Evolutionary conservation across 2,797 vertebrate genomes (phyloP), one percentile per base, ranked within the genome.

Genomic region (Tangara arthus): DNA sequence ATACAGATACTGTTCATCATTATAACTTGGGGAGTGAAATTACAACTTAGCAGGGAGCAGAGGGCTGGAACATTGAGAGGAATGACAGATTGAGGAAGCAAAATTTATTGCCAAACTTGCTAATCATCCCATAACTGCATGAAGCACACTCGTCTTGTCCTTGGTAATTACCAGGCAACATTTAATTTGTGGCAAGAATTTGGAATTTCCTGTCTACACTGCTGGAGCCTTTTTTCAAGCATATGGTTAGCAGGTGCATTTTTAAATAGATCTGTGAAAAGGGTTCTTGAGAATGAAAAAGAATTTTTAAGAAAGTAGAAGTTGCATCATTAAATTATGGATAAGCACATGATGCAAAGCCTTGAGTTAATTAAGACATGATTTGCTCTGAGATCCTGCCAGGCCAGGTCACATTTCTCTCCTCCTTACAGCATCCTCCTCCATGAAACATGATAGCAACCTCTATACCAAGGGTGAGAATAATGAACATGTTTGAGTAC

Each of bases 151-250:
- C 27, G 0, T 66, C 70, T 50, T 60, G 44, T 53, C 60, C 71
- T 79, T 83, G 89, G 57, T 87, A 92, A 95, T 92, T 92, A 94
- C 52, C 68, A 87, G 32, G 81, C 75, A 95, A 82, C 89, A 75
- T 95, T 93, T 95, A 87, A 95, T 94, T 71, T 86, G 79, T 78
- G 75, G 79, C n/a, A 91, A 77, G 68, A 91, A 89, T 82, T 87
- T 47, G 55, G 84, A 91, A 93, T 82, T 95, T 94, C 90, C 84
- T 95, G 82, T 68, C 68, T 68, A 8, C 0, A 2, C 70, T 89
- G 56, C 87, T 60, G 79, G 81, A 82, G 71, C 49, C 75, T 66
- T 82, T 93, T 71, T 68, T 53, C 50, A 65, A 93, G 72, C 84
- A 81, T 89, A 94, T 76, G 91, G 82, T 56, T 94, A 71, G 87